phyloP scores from a whole-genome alignment of 2,797 vertebrate genomes.

The Petrocephalus sullivani region DNA sequence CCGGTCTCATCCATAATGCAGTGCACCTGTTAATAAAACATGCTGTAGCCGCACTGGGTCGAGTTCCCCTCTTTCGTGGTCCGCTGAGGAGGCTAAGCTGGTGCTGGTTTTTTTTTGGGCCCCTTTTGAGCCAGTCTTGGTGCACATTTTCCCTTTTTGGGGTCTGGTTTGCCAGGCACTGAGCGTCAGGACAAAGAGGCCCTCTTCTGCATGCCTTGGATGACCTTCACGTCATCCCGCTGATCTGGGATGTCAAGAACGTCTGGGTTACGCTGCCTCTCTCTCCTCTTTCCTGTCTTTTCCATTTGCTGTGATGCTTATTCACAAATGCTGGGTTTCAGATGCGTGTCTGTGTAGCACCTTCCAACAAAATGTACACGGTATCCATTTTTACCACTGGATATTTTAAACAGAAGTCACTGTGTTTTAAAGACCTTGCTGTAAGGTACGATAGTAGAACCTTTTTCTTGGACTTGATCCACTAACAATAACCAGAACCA shows the following conservation, averaged over 20 bases:
- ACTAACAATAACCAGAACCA: neutral
- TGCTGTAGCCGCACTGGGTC: slow-evolving; percentile 57
- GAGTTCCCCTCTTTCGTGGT: slow-evolving; percentile 7
- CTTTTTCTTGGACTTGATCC: neutral
- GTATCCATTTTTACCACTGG: neutral
- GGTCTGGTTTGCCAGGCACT: neutral
- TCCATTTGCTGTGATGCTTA: neutral
- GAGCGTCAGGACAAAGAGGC: neutral
- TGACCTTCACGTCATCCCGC: neutral
- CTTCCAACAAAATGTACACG: neutral
- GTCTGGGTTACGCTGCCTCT: neutral
- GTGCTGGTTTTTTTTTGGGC: neutral
- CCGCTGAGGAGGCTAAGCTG: neutral
- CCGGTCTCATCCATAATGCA: slow-evolving; percentile 54
- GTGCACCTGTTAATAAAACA: slow-evolving; percentile 64
- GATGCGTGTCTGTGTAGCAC: neutral
- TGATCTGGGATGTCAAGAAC: neutral
- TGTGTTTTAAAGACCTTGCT: neutral
- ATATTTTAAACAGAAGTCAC: neutral
- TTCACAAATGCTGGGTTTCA: neutral
- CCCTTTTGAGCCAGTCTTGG: neutral
- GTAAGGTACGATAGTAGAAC: neutral
- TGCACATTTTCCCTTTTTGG: neutral
- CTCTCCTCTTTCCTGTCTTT: neutral
- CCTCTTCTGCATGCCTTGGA: neutral